phyloP scores from a whole-genome alignment of 2,888 invertebrate species.

The Trissolcus japonicus region DNA sequence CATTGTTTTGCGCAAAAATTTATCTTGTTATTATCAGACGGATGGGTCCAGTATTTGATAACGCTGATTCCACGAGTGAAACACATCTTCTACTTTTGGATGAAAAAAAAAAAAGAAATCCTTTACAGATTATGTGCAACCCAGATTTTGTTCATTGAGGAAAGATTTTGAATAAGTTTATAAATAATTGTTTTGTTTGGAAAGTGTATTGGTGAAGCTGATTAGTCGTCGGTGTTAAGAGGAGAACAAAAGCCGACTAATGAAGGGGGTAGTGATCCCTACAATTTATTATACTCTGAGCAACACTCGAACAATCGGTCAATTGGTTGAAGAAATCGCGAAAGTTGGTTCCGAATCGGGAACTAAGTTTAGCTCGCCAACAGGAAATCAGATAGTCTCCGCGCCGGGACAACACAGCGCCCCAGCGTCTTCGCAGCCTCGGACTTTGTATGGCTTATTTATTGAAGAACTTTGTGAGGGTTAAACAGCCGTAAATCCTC shows the following conservation, averaged over 20 bases:
- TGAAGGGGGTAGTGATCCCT: constrained; percentile 62
- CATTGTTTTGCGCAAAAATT: constrained; percentile 44
- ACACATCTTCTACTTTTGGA: neutral
- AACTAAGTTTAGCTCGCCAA: constrained; percentile 70
- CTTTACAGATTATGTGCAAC: neutral
- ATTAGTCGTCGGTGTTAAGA: constrained; percentile 28
- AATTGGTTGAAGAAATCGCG: constrained; percentile 46
- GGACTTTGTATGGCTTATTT: constrained; percentile 71
- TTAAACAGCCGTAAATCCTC: constrained; percentile 73
- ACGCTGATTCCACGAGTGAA: constrained; percentile 12
- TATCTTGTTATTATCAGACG: constrained; percentile 29
- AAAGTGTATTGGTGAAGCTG: constrained; percentile 30
- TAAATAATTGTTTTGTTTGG: neutral
- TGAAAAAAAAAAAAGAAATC: neutral
- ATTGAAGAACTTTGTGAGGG: constrained; percentile 72
- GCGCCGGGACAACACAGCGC: constrained; percentile 71
- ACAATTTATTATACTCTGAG: constrained; percentile 54
- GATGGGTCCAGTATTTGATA: constrained; percentile 27
- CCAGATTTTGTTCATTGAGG: too few relatives aligned
- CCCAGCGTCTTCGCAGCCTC: constrained; percentile 37
- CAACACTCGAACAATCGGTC: constrained; percentile 56
- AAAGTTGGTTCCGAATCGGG: constrained; percentile 66
- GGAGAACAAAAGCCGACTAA: constrained; percentile 59
- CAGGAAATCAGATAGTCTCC: constrained; percentile 74
- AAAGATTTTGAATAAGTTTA: too few relatives aligned